Percentiles rank a stretch among this genome's conserved stretches.
These are phyloP conservation scores for Eucidaris tribuloides DNA, from an alignment of 35 echinoderm and acorn worm species.

Conservation along the genomic window DNA sequence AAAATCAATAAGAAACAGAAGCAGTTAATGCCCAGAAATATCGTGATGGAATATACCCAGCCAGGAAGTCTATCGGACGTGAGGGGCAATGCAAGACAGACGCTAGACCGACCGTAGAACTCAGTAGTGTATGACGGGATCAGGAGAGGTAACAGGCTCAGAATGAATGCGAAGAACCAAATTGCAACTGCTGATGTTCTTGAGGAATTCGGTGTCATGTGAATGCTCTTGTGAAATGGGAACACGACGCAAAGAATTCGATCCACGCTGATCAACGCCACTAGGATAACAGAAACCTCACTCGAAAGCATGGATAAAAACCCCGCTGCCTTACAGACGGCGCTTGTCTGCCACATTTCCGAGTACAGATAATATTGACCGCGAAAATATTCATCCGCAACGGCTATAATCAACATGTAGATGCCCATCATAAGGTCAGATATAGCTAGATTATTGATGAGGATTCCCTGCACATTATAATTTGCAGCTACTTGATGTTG, in stretches of 20 bases:
- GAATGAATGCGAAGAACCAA: conserved; percentile 5
- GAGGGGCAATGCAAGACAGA: no score
- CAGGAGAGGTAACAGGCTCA: conserved; percentile 19
- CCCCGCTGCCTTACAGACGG: no score
- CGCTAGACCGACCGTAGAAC: no score
- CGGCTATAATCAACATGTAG: conserved; percentile 34
- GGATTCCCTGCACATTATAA: conserved; percentile 1
- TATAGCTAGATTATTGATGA: conserved; percentile 16
- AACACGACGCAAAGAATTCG: no score
- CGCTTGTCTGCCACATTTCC: no score
- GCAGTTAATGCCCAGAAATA: no score
- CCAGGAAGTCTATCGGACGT: no score
- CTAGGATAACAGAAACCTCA: conserved; percentile 27
- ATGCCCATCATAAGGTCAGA: conserved; percentile 30
- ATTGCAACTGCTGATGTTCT: background rate
- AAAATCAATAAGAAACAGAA: no score
- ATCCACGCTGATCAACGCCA: conserved; percentile 47
- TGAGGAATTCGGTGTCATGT: background rate
- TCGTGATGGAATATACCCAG: no score
- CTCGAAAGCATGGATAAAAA: conserved; percentile 35
- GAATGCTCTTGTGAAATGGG: no score
- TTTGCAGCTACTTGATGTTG: background rate
- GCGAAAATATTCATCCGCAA: background rate
- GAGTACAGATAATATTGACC: conserved; percentile 3
- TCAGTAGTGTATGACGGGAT: no score